Evolutionary conservation across 2,888 invertebrate species (phyloP).

Genomic region (Lepetodrilus schrolli): DNA sequence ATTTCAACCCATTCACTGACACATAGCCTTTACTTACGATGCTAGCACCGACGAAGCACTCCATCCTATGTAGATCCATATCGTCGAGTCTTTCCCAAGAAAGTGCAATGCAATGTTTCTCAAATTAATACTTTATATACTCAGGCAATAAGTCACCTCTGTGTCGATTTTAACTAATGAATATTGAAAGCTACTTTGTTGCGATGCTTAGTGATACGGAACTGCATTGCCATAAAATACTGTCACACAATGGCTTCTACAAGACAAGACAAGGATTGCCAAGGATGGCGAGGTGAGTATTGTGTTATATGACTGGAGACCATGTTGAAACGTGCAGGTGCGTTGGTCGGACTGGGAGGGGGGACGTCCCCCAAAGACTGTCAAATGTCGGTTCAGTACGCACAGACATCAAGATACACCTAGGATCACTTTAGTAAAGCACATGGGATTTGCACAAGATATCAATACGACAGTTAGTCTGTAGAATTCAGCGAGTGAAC

Average conservation of each 20-base stretch:
- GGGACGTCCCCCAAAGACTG: not conserved
- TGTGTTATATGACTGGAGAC: not conserved
- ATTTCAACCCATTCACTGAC: not conserved
- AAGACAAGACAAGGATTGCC: not conserved
- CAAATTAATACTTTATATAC: conserved; percentile 26
- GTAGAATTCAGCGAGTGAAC: too few relatives aligned
- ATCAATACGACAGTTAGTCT: not conserved
- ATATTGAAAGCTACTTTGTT: conserved; percentile 1
- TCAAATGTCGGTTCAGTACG: not conserved
- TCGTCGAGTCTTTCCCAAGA: not conserved
- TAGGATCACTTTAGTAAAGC: not conserved
- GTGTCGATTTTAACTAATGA: conserved; percentile 14
- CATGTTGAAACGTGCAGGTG: conserved; percentile 17
- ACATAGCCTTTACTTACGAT: not conserved
- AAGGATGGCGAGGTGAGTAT: not conserved
- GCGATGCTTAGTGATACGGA: not conserved
- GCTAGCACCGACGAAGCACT: not conserved
- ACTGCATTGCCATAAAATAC: not conserved
- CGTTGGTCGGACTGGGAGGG: not conserved
- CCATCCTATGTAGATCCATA: conserved; percentile 4
- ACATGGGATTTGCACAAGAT: conserved; percentile 23
- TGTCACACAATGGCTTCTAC: not conserved
- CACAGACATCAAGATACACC: not conserved
- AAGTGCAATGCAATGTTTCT: not conserved
- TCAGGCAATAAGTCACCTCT: conserved; percentile 4